Evolutionary conservation across 37 sponge, comb jelly and placozoan species (phyloP).

Genomic region (Ianthella basta): DNA sequence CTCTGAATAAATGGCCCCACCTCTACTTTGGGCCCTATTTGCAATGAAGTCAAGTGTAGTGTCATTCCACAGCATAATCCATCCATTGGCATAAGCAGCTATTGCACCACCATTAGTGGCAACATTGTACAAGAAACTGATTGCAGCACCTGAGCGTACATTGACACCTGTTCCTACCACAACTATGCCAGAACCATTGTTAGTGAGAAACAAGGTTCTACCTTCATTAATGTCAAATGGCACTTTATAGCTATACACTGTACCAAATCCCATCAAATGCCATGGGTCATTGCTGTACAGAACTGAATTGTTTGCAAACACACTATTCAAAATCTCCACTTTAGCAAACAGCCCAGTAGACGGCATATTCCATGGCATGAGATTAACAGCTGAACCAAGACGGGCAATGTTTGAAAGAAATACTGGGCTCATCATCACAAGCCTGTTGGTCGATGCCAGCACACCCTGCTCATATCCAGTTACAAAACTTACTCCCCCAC

Average conservation of each 20-base stretch:
- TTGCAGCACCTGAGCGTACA: neutral
- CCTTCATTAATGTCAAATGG: neutral
- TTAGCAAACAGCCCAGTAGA: too few relatives aligned
- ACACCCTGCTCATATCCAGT: too few relatives aligned
- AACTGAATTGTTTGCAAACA: too few relatives aligned
- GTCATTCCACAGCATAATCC: neutral
- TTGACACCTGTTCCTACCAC: neutral
- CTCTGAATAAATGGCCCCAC: neutral
- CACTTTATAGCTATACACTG: neutral
- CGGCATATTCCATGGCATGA: neutral
- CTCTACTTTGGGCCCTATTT: neutral
- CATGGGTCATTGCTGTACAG: too few relatives aligned
- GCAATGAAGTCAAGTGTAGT: neutral
- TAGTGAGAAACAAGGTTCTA: neutral
- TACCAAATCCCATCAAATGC: neutral
- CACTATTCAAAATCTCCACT: too few relatives aligned
- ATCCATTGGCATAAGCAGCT: neutral
- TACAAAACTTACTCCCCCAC: constrained; percentile 5
- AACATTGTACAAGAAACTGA: neutral
- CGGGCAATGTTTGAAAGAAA: neutral
- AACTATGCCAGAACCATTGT: neutral
- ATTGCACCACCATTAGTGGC: constrained; percentile 17
- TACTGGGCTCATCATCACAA: too few relatives aligned
- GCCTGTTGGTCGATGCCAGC: too few relatives aligned
- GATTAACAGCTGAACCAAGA: constrained; percentile 5